Evolutionary conservation across 2,888 invertebrate genomes (phyloP).

Genomic region (Orchestes rusci): DNA sequence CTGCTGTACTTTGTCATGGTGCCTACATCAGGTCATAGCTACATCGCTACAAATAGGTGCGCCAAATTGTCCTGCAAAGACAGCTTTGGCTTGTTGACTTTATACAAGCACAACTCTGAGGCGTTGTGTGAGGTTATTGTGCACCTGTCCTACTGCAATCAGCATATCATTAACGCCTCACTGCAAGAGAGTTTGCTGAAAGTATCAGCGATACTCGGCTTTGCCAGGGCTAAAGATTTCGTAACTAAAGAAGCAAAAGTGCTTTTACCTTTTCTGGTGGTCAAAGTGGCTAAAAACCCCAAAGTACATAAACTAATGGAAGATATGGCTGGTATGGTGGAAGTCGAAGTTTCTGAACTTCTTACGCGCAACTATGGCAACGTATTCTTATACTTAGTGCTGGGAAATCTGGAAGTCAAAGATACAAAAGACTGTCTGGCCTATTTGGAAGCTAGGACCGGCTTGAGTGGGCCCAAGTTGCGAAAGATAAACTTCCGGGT

Average conservation of each 20-base stretch:
- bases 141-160: constrained; percentile 54
- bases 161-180: constrained; percentile 48
- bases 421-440: constrained; percentile 55
- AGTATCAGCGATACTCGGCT: constrained; percentile 56
- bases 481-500: constrained; percentile 55
- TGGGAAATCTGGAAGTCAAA: constrained; percentile 51
- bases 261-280: constrained; percentile 57
- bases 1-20: constrained; percentile 57
- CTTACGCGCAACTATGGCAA: constrained; percentile 60
- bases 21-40: constrained; percentile 51
- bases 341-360: constrained; percentile 53
- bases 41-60: constrained; percentile 52
- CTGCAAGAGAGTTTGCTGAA: constrained; percentile 54
- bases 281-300: constrained; percentile 51
- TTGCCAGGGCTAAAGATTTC: constrained; percentile 56
- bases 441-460: constrained; percentile 56
- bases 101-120: constrained; percentile 55
- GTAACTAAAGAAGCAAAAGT: constrained; percentile 62
- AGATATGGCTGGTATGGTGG: constrained; percentile 55
- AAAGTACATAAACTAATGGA: constrained; percentile 55
- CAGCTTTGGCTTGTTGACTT: constrained; percentile 48
- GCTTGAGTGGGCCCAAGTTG: constrained; percentile 49
- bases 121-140: constrained; percentile 52
- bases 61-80: constrained; percentile 52
- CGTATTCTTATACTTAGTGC: constrained; percentile 62